These are phyloP conservation scores for Rhagoletis pomonella DNA, from an alignment of 1,140 invertebrate species.

Conservation along the genomic window DNA sequence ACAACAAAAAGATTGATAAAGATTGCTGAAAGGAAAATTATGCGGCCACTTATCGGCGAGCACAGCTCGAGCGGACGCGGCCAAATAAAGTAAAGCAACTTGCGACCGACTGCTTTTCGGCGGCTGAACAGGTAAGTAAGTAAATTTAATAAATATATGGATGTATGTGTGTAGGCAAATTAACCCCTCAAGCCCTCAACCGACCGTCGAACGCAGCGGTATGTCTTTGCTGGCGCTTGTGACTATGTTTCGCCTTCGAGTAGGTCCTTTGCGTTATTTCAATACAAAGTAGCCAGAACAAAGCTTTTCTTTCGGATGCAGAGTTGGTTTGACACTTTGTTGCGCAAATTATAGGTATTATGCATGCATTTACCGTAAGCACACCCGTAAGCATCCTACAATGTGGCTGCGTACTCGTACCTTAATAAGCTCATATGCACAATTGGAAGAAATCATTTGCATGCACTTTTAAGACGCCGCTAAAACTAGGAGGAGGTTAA, in stretches of 20 bases:
- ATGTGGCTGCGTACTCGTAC: not conserved
- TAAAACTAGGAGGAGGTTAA: conserved; percentile 6
- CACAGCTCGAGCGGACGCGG: not conserved
- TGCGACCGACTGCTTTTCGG: not conserved
- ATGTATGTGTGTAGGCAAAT: conserved; percentile 19
- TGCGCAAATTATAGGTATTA: conserved; percentile 46
- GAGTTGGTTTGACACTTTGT: conserved; percentile 50
- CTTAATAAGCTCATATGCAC: conserved; percentile 34
- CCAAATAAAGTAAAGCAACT: not conserved
- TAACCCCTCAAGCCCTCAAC: conserved; percentile 34
- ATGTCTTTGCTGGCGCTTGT: not conserved
- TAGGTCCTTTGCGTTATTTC: conserved; percentile 36
- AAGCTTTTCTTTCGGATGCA: conserved; percentile 36
- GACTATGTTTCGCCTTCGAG: not conserved
- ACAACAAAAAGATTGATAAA: conserved; percentile 13
- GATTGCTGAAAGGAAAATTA: conserved; percentile 41
- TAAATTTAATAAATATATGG: not conserved
- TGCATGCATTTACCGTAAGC: conserved; percentile 22
- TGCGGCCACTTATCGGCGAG: conserved; percentile 40
- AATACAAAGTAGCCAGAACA: conserved; percentile 2
- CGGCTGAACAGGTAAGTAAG: not conserved
- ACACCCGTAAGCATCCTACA: not conserved
- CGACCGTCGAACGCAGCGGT: not conserved
- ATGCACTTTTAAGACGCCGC: not conserved
- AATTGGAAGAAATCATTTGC: not conserved